Conservation (phyloP, 2,888 invertebrate species). For the Perdita meconis region DNA sequence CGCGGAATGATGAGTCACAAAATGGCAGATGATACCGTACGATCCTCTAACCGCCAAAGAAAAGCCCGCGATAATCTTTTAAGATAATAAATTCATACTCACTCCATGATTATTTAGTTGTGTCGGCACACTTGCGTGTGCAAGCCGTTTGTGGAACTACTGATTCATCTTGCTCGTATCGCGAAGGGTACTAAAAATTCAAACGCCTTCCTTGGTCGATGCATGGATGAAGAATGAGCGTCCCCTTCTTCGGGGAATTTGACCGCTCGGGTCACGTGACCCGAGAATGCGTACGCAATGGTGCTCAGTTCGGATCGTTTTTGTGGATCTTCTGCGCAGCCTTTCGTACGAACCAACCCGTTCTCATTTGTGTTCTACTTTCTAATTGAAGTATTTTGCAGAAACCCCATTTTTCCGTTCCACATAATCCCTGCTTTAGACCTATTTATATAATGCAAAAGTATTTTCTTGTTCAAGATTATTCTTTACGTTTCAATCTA, state of each 20-base stretch:
- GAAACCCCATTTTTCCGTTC: too few relatives aligned
- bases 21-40: constrained; percentile 68
- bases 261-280: constrained; percentile 70
- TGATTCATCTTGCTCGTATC: constrained; percentile 89
- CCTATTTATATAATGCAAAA: too few relatives aligned
- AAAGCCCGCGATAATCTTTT: not conserved
- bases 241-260: constrained; percentile 43
- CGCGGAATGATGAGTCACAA: constrained; percentile 61
- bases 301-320: constrained; percentile 45
- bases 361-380: not conserved
- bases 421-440: too few relatives aligned
- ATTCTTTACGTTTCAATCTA: too few relatives aligned
- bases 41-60: not conserved
- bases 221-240: constrained; percentile 82
- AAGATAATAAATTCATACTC: constrained; percentile 84
- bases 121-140: constrained; percentile 91
- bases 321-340: constrained; percentile 49
- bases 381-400: not conserved
- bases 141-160: constrained; percentile 88
- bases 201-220: constrained; percentile 76
- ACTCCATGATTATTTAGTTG: constrained; percentile 88
- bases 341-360: not conserved
- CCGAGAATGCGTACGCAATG: constrained; percentile 46
- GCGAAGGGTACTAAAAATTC: constrained; percentile 85
- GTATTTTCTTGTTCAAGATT: too few relatives aligned